Base-by-base conservation (phyloP, 2,113 vertebrate genomes). In the Urocolius indicus region DNA sequence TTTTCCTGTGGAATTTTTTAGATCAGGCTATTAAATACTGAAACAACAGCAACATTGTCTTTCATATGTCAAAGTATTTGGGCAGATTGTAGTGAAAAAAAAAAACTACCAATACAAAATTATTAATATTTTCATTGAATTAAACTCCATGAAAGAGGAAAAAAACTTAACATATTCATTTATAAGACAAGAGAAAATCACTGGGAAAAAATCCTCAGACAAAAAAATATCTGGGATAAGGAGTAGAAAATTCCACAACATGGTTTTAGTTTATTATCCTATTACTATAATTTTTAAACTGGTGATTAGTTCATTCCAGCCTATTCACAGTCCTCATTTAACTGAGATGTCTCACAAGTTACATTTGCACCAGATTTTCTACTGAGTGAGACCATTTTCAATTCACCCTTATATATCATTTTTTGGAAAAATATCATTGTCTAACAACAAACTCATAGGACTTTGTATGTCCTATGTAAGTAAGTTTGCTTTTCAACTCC, bases 181-280 rank as follows among this genome's bases (percentile, higher is more conserved):
- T 5, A 5, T 23, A 55, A 34, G 5, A 16, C 21, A n/a, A n/a
- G n/a, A 67, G 2, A 63, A 85, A 88, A 59, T 34, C 65, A 0
- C 3, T 2, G 4, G 9, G 10, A n/a, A 88, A 63, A 84, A 52
- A 3, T 5, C 0, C 4, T 54, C 4, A 58, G 10, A n/a, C n/a
- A 73, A 72, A 36, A 76, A n/a, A 10, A 17, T 43, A 30, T 5
- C 5, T 29, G 4, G 10, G 34, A 63, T 38, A 77, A 48, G 4
- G 10, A 85, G 73, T 10, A 1, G 12, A 77, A 46, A 69, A 29
- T 41, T 86, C 20, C 6, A 13, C 26, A 65, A 20, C 3, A 14
- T 7, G 41, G 3, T 16, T 83, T 65, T n/a, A 69, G 4, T 1
- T 89, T 41, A 15, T 19, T 59, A 8, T 38, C 8, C 13, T 2